phyloP scores from a whole-genome alignment of 2,888 invertebrate genomes.

The Drosophila borborema region DNA sequence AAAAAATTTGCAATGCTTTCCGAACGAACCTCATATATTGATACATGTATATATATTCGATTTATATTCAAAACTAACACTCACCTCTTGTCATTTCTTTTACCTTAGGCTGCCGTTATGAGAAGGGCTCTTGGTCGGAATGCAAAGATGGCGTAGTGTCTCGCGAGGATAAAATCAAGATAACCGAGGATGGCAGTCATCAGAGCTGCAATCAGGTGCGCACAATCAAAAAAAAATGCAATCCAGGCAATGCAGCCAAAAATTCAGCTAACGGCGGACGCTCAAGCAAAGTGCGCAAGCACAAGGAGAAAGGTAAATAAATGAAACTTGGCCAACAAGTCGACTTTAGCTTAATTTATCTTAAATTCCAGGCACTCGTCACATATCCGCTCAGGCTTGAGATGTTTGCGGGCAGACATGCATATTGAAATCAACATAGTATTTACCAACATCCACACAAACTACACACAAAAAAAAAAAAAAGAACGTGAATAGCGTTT shows the following conservation, averaged over 20 bases:
- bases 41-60: background rate
- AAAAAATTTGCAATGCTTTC: background rate
- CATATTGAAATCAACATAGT: constrained; percentile 32
- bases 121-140: constrained; percentile 94
- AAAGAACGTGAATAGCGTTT: constrained; percentile 34
- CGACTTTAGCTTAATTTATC: too few relatives aligned
- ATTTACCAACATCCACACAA: constrained; percentile 37
- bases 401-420: background rate
- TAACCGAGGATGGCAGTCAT: constrained; percentile 88
- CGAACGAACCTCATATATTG: background rate
- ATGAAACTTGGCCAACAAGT: constrained; percentile 63
- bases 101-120: constrained; percentile 91
- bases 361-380: constrained; percentile 52
- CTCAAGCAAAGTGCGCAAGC: constrained; percentile 84
- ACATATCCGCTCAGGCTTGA: constrained; percentile 45
- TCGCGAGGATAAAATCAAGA: constrained; percentile 92
- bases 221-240: constrained; percentile 93
- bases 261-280: constrained; percentile 89
- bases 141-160: constrained; percentile 93
- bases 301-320: constrained; percentile 87
- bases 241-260: constrained; percentile 86
- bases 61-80: background rate
- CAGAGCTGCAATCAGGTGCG: constrained; percentile 90
- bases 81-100: background rate
- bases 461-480: constrained; percentile 10